Base-by-base conservation (phyloP, 2,888 invertebrate genomes). In the Bedellia somnulentella region DNA sequence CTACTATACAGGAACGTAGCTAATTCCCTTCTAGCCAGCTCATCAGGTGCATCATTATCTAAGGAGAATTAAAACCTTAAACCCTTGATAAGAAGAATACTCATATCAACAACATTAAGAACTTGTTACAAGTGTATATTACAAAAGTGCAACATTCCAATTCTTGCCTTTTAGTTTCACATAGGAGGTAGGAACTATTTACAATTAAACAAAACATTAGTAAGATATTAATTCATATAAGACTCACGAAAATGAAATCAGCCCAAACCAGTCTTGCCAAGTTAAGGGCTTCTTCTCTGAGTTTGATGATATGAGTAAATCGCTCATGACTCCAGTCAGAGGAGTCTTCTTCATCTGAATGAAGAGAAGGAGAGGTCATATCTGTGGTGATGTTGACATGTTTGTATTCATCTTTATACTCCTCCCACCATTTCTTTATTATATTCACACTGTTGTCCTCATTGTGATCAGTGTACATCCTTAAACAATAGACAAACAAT, bases 171-270 rank as follows among this genome's bases (percentile, higher is more conserved):
- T 27, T 27, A 5, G 5, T 3, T 15, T 14, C n/a, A n/a, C 14
- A n/a, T n/a, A n/a, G n/a, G n/a, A n/a, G n/a, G n/a, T n/a, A n/a
- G n/a, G n/a, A n/a, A n/a, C n/a, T n/a, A n/a, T n/a, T n/a, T n/a
- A n/a, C n/a, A n/a, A n/a, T n/a, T n/a, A n/a, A n/a, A n/a, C n/a
- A 21, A 2, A 11, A 11, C 5, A 12, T 17, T 18, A 11, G 8
- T 3, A 21, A 21, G n/a, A 21, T 21, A 9, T 8, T 8, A 17
- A 5, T 27, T 17, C 11, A 3, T 2, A 24, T 14, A 9, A n/a
- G 4, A 75, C 82, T 81, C 76, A 93, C 93, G 76, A 92, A 86
- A 37, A 93, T 56, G 60, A 82, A 97, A 63, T 96, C 94, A 4
- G 93, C 91, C 93, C 94, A 94, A 31, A 81, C 79, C 39, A 80